A percentile compares a stretch with the other conserved stretches of the same genome.
phyloP scores from a whole-genome alignment of 2,113 vertebrate genomes.

The Lonchura striata region DNA sequence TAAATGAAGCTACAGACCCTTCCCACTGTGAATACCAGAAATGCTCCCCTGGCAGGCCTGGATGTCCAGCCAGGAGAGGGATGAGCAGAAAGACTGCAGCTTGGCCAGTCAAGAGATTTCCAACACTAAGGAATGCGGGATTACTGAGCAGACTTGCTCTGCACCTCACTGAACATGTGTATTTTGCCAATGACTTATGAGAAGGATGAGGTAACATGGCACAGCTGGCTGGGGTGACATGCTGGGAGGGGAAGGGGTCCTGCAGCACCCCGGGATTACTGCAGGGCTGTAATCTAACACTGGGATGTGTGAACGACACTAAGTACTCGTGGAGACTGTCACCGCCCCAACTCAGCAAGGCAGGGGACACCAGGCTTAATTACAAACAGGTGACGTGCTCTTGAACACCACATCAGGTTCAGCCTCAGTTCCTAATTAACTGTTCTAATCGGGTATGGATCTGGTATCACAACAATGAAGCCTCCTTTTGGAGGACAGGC shows the following conservation, averaged over 20 bases:
- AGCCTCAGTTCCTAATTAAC: neutral
- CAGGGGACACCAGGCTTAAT: neutral
- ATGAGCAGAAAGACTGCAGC: neutral
- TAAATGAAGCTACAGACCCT: neutral
- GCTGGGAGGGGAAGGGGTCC: neutral
- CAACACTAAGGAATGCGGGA: constrained; percentile 41
- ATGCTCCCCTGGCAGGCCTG: neutral
- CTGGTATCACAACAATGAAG: neutral
- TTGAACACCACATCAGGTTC: neutral
- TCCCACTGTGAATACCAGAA: neutral
- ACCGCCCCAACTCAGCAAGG: neutral
- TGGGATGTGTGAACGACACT: neutral
- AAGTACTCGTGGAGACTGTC: neutral
- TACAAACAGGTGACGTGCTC: neutral
- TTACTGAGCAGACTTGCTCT: constrained; percentile 21
- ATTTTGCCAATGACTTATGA: neutral
- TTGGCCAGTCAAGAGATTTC: neutral
- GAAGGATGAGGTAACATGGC: neutral
- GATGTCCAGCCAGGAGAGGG: neutral
- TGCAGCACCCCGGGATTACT: neutral
- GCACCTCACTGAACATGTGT: neutral
- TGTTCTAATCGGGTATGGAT: neutral
- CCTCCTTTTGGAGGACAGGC: neutral
- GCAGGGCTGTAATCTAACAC: neutral
- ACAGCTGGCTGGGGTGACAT: neutral